A percentile compares a stretch with the other conserved stretches of the same genome.
Evolutionary conservation across 2,888 invertebrate genomes (phyloP).

Genomic region (Diarsia dahlii): DNA sequence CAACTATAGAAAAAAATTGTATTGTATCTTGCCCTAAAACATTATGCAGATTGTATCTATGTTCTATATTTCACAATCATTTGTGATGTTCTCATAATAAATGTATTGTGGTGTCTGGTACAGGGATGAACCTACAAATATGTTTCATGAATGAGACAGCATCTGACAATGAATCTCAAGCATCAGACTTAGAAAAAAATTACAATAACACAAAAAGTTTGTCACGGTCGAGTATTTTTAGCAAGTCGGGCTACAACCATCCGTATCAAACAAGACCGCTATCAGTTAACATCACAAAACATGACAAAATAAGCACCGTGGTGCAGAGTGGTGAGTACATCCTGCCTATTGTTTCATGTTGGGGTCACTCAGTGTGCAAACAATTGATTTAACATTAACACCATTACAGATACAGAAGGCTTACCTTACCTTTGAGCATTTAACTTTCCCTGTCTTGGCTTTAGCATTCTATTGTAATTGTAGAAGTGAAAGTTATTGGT

Average conservation of each 20-base stretch:
- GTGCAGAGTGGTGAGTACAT: conserved; percentile 85
- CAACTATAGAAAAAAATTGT: not conserved
- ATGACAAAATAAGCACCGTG: conserved; percentile 84
- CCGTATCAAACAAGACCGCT: conserved; percentile 88
- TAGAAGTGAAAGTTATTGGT: conserved; percentile 45
- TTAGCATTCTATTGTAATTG: conserved; percentile 31
- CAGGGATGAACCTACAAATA: conserved; percentile 98
- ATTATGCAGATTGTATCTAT: conserved; percentile 43
- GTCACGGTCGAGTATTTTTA: conserved; percentile 85
- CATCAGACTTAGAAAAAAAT: conserved; percentile 93
- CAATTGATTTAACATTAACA: conserved; percentile 63
- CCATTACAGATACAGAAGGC: conserved; percentile 41
- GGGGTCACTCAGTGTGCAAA: conserved; percentile 54
- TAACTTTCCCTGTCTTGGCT: conserved; percentile 53
- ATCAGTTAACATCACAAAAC: conserved; percentile 87
- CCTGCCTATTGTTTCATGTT: conserved; percentile 67
- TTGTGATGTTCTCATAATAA: conserved; percentile 72
- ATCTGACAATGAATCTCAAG: conserved; percentile 95
- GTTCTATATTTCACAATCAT: conserved; percentile 50
- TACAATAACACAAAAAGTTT: conserved; percentile 82
- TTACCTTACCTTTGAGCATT: conserved; percentile 44
- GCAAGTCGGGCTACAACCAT: conserved; percentile 86
- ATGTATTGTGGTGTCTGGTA: conserved; percentile 73
- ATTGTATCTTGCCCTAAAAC: not conserved
- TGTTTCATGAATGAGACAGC: conserved; percentile 98